Evolutionary conservation across 1,140 invertebrate genomes (phyloP).

Genomic region (Ephestia elutella): DNA sequence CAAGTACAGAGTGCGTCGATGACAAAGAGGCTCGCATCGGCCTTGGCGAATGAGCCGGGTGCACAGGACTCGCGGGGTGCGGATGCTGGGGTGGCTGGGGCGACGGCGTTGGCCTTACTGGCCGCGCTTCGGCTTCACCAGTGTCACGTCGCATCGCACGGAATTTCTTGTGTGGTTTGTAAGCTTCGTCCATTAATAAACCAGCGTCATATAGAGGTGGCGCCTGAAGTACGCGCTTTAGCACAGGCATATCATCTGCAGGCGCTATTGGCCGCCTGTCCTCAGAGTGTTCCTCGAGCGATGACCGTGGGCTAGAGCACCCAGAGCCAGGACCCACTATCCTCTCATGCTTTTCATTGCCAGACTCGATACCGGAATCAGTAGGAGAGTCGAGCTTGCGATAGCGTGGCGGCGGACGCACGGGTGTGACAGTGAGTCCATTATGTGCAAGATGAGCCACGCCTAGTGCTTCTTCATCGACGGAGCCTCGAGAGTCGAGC

Average conservation of each 20-base stretch:
- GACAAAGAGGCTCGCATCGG: conserved; percentile 76
- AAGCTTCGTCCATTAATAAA: conserved; percentile 94
- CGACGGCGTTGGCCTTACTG: conserved; percentile 39
- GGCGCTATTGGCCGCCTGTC: conserved; percentile 76
- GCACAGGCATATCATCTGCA: conserved; percentile 93
- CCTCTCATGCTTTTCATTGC: conserved; percentile 89
- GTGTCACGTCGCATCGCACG: conserved; percentile 86
- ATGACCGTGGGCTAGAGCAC: conserved; percentile 90
- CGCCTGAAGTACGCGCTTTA: conserved; percentile 92
- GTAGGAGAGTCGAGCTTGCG: conserved; percentile 91
- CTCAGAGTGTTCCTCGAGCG: conserved; percentile 84
- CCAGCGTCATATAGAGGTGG: conserved; percentile 92
- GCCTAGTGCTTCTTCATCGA: conserved; percentile 84
- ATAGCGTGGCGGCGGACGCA: conserved; percentile 78
- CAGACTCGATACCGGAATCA: conserved; percentile 93
- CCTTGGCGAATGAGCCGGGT: conserved; percentile 70
- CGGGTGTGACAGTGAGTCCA: conserved; percentile 79
- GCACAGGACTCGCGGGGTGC: conserved; percentile 66
- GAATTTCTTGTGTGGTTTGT: conserved; percentile 96
- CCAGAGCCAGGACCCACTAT: conserved; percentile 83
- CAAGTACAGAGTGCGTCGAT: conserved; percentile 89
- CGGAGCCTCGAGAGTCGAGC: conserved; percentile 82
- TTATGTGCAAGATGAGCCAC: conserved; percentile 79
- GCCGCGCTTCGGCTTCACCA: conserved; percentile 80
- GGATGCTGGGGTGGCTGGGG: conserved; percentile 69